Conservation (phyloP, 2,113 vertebrate genomes). For the Trichechus manatus region DNA sequence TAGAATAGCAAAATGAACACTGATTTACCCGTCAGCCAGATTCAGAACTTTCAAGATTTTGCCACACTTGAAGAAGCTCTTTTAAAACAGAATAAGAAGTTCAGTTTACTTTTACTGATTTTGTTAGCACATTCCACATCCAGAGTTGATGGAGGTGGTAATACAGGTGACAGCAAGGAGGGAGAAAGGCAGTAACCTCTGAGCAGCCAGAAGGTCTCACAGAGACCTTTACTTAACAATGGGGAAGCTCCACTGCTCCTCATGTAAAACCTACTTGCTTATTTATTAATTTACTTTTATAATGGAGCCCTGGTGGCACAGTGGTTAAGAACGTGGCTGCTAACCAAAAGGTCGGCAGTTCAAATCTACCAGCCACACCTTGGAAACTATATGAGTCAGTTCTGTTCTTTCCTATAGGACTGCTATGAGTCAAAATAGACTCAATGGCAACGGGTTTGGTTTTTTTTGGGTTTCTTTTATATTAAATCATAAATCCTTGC, state of each 20-base stretch:
- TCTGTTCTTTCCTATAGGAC: too few relatives aligned
- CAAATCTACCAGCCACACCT: too few relatives aligned
- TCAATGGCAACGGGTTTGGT: too few relatives aligned
- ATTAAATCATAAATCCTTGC: constrained; percentile 29
- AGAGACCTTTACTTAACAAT: not conserved
- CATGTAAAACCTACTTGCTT: not conserved
- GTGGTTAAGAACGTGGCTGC: too few relatives aligned
- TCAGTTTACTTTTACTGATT: not conserved
- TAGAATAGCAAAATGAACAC: too few relatives aligned
- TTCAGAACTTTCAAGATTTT: too few relatives aligned
- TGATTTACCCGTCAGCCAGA: too few relatives aligned
- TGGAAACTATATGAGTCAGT: too few relatives aligned
- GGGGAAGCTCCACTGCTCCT: not conserved
- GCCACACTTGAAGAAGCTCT: not conserved
- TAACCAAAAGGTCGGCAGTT: too few relatives aligned
- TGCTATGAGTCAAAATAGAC: too few relatives aligned
- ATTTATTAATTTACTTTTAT: not conserved
- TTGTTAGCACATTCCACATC: not conserved
- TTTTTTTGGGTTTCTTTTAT: too few relatives aligned
- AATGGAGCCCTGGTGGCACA: not conserved
- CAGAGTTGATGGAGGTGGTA: not conserved
- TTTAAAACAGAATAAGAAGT: constrained; percentile 37
- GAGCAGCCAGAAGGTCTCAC: not conserved
- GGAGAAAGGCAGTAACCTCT: not conserved
- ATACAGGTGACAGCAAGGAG: not conserved